Evolutionary conservation across 1,140 invertebrate species (phyloP), one percentile per base, ranked within the genome.

Genomic region (Dendrolimus punctatus): DNA sequence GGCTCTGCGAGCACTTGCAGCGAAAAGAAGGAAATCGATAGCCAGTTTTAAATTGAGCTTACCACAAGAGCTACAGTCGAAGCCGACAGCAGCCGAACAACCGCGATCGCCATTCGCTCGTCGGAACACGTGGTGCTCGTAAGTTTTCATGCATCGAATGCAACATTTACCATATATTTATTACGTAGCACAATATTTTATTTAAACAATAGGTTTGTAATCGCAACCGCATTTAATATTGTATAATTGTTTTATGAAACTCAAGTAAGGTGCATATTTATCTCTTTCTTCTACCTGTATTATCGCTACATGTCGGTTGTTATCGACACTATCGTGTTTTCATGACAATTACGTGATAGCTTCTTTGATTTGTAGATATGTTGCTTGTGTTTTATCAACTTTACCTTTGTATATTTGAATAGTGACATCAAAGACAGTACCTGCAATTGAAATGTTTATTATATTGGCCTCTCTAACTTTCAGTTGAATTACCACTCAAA

Each of bases 111-210:
- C 69, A 46, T 73, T 71, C 55, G 74, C 66, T 40, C 85, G 87
- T 56, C 74, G 87, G 47, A 88, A 87, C 72, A 87, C 84, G 51
- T 88, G 87, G 87, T 87, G 87, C 75, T 86, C 83, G 87, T 88
- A 80, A 88, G 87, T 87, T 60, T 51, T 36, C 5, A 5, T n/a
- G 36, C 40, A 8, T 8, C 6, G 39, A 40, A 8, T 10, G 39
- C 39, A 5, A 8, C 6, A 49, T 49, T 23, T 23, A 23, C 23
- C 47, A 7, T 37, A 8, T 23, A 49, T 49, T 39, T 38, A 38
- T 48, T 38, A 40, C 40, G 43, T 45, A 45, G n/a, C 41, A 42
- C 48, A 8, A 49, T 47, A n/a, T 40, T 46, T 38, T 45, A 50
- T 45, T 60, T 48, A 9, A 48, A 43, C 9, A 9, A 23, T 10